These are phyloP conservation scores for Bubo blakistoni DNA, from an alignment of 2,113 vertebrate species.

Conservation along the genomic window DNA sequence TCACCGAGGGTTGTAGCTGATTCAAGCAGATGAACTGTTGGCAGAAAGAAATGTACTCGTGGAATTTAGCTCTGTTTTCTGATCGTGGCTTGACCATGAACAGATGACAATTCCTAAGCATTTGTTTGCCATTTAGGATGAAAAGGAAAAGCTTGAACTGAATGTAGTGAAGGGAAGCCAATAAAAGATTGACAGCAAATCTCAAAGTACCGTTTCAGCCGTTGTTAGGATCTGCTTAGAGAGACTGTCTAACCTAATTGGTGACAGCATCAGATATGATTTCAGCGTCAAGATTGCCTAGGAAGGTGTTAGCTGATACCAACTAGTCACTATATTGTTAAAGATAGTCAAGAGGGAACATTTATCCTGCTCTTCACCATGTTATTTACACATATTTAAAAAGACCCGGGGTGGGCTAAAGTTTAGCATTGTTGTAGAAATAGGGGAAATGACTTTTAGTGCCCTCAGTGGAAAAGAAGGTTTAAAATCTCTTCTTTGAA, in stretches of 20 bases:
- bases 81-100: background rate
- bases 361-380: background rate
- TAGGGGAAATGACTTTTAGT: background rate
- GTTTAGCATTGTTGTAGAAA: background rate
- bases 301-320: background rate
- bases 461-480: background rate
- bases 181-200: background rate
- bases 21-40: background rate
- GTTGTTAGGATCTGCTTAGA: background rate
- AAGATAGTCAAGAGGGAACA: background rate
- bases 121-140: conserved; percentile 45
- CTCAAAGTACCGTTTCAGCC: background rate
- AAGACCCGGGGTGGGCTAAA: background rate
- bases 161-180: background rate
- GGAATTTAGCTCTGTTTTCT: conserved; percentile 9
- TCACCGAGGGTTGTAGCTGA: background rate
- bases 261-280: background rate
- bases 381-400: background rate
- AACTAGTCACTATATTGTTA: background rate
- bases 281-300: background rate
- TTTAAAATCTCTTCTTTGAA: background rate
- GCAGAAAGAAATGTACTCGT: conserved; percentile 3
- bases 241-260: background rate
- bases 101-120: conserved; percentile 16
- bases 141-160: background rate